phyloP scores from a whole-genome alignment of 2,113 vertebrate species.

The Heteronetta atricapilla region DNA sequence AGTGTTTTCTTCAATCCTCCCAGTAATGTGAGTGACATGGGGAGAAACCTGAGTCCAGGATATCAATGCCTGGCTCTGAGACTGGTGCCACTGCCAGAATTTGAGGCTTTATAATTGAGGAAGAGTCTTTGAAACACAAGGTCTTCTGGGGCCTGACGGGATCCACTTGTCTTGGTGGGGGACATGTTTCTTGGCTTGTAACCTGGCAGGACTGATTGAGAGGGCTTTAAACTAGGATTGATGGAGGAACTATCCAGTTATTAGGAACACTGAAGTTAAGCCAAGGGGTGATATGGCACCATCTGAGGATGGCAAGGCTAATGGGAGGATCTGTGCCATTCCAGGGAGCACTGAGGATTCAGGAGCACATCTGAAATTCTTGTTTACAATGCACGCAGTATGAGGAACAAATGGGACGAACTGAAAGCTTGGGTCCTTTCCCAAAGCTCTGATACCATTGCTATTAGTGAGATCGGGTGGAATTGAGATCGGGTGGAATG shows the following conservation, averaged over 20 bases:
- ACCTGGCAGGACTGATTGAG: background rate
- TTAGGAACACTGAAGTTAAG: background rate
- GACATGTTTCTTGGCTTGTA: background rate
- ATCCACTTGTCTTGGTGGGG: background rate
- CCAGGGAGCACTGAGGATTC: no score
- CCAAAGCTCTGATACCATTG: background rate
- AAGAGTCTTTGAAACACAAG: background rate
- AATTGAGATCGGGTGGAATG: background rate
- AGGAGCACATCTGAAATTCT: background rate
- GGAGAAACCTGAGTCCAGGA: background rate
- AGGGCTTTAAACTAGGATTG: background rate
- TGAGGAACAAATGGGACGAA: background rate
- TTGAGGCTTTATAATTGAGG: background rate
- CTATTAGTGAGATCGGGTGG: background rate
- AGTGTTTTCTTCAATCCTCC: background rate
- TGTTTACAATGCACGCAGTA: background rate
- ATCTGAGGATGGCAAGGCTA: background rate
- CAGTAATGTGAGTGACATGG: background rate
- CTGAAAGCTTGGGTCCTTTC: background rate
- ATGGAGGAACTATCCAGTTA: no score
- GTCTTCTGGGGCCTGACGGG: background rate
- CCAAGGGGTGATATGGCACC: background rate
- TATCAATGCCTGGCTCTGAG: background rate
- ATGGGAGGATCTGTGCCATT: background rate
- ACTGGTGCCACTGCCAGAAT: background rate